Conservation (phyloP, 2,888 invertebrate species). For the Tanypteryx hageni region DNA sequence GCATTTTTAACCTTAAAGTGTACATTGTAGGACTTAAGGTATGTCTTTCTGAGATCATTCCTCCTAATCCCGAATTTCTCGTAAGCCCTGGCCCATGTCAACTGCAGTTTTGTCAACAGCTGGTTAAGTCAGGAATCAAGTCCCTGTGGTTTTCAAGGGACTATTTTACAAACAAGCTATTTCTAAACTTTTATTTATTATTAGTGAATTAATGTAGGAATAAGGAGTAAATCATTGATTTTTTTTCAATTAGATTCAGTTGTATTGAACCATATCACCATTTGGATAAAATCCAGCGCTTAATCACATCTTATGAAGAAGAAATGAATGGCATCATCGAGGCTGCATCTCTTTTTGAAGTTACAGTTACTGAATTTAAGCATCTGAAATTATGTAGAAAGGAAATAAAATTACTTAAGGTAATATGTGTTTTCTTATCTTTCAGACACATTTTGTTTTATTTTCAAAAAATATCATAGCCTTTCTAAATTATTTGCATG, state of each 20-base stretch:
- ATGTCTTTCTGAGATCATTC: too few relatives aligned
- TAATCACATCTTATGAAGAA: constrained; percentile 76
- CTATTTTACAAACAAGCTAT: constrained; percentile 21
- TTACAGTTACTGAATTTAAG: constrained; percentile 89
- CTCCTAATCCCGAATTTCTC: too few relatives aligned
- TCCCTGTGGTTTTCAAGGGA: neutral
- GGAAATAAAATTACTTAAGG: constrained; percentile 86
- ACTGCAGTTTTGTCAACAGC: too few relatives aligned
- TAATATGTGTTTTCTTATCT: constrained; percentile 71
- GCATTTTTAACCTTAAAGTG: too few relatives aligned
- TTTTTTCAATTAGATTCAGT: constrained; percentile 76
- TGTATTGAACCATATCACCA: constrained; percentile 83
- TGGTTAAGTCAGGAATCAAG: too few relatives aligned
- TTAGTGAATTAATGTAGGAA: constrained; percentile 51
- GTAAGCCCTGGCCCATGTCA: too few relatives aligned
- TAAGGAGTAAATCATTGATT: neutral
- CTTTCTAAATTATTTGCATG: neutral
- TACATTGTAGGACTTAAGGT: too few relatives aligned
- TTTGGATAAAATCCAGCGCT: constrained; percentile 78
- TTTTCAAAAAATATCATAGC: neutral
- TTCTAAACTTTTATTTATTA: constrained; percentile 30
- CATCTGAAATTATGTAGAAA: constrained; percentile 85
- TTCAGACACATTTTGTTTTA: neutral
- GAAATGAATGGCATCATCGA: constrained; percentile 82
- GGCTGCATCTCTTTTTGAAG: constrained; percentile 90